These are phyloP conservation scores for Papilio xuthus DNA, from an alignment of 1,140 invertebrate genomes.

Conservation along the genomic window DNA sequence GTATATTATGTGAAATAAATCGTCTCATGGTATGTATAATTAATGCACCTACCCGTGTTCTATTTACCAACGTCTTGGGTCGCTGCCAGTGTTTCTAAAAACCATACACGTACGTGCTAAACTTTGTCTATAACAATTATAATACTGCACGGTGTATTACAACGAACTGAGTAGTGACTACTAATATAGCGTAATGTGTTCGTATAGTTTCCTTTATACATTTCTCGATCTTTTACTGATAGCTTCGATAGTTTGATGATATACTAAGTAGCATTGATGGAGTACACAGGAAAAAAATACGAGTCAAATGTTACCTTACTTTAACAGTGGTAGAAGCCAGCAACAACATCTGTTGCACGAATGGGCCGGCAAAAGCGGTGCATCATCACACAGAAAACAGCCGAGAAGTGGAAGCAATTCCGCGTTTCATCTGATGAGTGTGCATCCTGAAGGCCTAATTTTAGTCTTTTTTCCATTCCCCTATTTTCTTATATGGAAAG, in stretches of 20 bases:
- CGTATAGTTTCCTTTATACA: conserved; percentile 37
- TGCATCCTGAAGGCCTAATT: too few species aligned
- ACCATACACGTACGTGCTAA: conserved; percentile 62
- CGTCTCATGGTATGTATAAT: conserved; percentile 63
- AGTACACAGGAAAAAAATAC: too few species aligned
- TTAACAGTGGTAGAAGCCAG: too few species aligned
- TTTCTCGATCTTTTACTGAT: background rate
- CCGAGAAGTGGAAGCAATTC: too few species aligned
- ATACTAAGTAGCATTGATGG: background rate
- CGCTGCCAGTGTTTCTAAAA: conserved; percentile 55
- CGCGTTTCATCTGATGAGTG: too few species aligned
- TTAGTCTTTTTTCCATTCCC: background rate
- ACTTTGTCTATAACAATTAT: conserved; percentile 55
- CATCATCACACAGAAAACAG: too few species aligned
- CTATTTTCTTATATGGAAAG: conserved; percentile 10
- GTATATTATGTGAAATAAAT: conserved; percentile 59
- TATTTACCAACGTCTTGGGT: conserved; percentile 62
- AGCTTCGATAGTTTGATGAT: background rate
- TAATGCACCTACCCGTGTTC: conserved; percentile 66
- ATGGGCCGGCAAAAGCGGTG: too few species aligned
- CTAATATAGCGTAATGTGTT: conserved; percentile 33
- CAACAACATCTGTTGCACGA: too few species aligned
- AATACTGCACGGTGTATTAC: conserved; percentile 38
- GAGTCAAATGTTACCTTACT: too few species aligned
- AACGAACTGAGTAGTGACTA: background rate